Percentiles rank a stretch among this genome's conserved stretches.
phyloP scores from a whole-genome alignment of 37 sponge, comb jelly and placozoan genomes.

The Amphimedon queenslandica region DNA sequence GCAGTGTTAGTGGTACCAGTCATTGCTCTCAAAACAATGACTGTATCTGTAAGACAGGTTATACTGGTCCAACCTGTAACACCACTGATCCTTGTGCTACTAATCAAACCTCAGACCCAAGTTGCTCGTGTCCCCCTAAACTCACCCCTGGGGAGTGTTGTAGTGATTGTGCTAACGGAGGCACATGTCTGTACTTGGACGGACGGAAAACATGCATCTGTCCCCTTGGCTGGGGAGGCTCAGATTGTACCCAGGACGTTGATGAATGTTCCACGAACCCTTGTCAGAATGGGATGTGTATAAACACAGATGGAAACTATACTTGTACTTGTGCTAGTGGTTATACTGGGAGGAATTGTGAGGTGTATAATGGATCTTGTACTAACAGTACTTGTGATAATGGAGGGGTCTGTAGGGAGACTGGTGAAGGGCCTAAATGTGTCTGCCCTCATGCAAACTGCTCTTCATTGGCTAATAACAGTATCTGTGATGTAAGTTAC shows the following conservation, averaged over 20 bases:
- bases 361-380: background rate
- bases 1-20: background rate
- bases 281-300: slow-evolving; percentile 16
- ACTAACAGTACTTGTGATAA: slow-evolving; percentile 4
- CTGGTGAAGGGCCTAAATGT: slow-evolving; percentile 16
- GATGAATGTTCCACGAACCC: slow-evolving; percentile 15
- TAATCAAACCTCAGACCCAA: background rate
- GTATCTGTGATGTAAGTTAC: slow-evolving; percentile 48
- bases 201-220: slow-evolving; percentile 24
- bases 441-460: background rate
- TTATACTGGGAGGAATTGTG: slow-evolving; percentile 9
- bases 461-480: slow-evolving; percentile 11
- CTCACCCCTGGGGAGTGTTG: background rate
- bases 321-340: slow-evolving; percentile 12
- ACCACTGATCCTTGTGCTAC: background rate
- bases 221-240: slow-evolving; percentile 23
- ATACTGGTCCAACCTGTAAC: background rate
- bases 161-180: background rate
- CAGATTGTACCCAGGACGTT: slow-evolving; percentile 2
- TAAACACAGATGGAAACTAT: slow-evolving; percentile 14
- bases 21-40: slow-evolving; percentile 11
- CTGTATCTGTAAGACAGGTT: background rate
- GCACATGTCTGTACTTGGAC: background rate
- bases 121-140: background rate
- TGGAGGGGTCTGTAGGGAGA: slow-evolving; percentile 24